Base-by-base conservation (phyloP, 2,113 vertebrate species). In the Sebastes fasciatus region DNA sequence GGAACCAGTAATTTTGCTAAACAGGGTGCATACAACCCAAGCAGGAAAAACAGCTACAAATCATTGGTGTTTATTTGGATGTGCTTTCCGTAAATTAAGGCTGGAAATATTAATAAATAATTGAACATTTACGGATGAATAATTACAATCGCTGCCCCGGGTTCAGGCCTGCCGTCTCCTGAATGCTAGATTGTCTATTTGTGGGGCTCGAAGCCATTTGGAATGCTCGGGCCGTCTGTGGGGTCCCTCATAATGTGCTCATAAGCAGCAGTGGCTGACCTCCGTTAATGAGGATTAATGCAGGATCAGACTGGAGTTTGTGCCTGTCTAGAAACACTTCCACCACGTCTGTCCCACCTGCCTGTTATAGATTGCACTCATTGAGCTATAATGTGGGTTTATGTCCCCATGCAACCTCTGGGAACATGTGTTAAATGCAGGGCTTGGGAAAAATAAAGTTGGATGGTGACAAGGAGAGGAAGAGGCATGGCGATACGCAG, bases 281-380 rank as follows among this genome's bases (percentile, higher is more conserved):
- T 78, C 76, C 61, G 83, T 60, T 90, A 90, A 94, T 93, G 85
- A 92, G 90, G 82, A 95, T 92, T 89, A 92, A 93, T 94, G 90
- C 90, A 67, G 79, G 76, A 88, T 85, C 81, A 91, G 70, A 83
- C 76, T 83, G 79, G 64, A 80, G 87, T 80, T 88, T 86, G 73
- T 14, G 61, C 67, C 85, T 62, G 69, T 63, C 67, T 66, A 82
- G 78, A 86, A 77, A 60, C 81, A 73, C 77, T 88, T 83, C 77
- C 55, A 42, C 58, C 43, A 64, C 9, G 48, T 66, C 55, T 77
- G 60, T 68, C 55, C 70, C 77, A 72, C 89, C 77, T 82, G 84
- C 63, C 40, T 54, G 23, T 85, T 87, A 90, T 90, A 79, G 89
- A 93, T 90, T 90, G 77, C 73, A 57, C 48, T 79, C 54, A 80